These are phyloP conservation scores for Hemibagrus guttatus DNA, from an alignment of 2,797 vertebrate species.

Conservation along the genomic window DNA sequence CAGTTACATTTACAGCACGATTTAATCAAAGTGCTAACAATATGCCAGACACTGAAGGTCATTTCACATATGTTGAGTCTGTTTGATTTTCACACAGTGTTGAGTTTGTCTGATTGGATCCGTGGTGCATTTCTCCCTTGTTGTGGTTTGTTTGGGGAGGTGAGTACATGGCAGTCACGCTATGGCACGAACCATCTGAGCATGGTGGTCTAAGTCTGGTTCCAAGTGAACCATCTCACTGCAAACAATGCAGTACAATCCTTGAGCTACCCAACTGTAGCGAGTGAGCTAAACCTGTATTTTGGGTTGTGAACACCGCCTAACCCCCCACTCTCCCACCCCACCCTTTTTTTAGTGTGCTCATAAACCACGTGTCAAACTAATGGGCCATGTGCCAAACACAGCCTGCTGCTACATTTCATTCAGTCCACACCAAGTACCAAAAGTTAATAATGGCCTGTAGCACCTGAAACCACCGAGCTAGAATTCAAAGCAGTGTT, in stretches of 20 bases:
- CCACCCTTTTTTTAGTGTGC: not conserved
- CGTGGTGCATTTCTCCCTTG: not conserved
- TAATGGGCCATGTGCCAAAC: not conserved
- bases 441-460: not conserved
- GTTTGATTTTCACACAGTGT: not conserved
- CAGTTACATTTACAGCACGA: not conserved
- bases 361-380: not conserved
- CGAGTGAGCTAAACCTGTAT: not conserved
- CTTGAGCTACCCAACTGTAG: not conserved
- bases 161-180: not conserved
- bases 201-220: not conserved
- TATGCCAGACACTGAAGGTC: no score
- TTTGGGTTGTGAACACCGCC: not conserved
- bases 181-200: not conserved
- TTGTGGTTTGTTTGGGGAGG: not conserved
- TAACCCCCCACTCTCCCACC: no score
- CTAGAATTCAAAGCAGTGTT: not conserved
- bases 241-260: not conserved
- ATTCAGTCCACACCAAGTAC: not conserved
- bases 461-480: not conserved
- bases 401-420: not conserved
- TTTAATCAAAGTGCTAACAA: not conserved
- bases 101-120: not conserved
- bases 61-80: not conserved
- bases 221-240: not conserved